Evolutionary conservation across 1,140 invertebrate species (phyloP).

Genomic region (Leptinotarsa texana): DNA sequence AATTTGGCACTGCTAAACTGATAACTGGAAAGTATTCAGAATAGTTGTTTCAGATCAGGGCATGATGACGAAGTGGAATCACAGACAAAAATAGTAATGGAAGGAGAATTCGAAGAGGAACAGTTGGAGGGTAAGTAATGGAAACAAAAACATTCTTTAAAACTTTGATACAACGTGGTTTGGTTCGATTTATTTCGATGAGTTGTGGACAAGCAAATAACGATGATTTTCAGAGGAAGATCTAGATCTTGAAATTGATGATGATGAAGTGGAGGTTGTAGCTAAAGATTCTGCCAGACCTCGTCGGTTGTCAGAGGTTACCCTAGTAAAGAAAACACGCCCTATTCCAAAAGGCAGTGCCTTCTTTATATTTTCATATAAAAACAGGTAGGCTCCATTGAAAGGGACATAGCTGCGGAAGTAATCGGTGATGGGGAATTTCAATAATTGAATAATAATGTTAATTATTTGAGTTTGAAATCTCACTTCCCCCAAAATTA

Average conservation of each 20-base stretch:
- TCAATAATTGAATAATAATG: too few relatives aligned
- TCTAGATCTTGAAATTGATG: slow-evolving; percentile 44
- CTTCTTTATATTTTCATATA: slow-evolving; percentile 95
- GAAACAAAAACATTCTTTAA: background rate
- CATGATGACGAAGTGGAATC: slow-evolving; percentile 74
- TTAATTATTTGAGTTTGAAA: too few relatives aligned
- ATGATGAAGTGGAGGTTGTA: slow-evolving; percentile 40
- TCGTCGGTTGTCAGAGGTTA: slow-evolving; percentile 87
- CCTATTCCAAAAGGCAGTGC: slow-evolving; percentile 92
- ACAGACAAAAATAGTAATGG: slow-evolving; percentile 68
- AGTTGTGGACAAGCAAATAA: slow-evolving; percentile 40
- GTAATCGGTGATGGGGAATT: slow-evolving; percentile 9
- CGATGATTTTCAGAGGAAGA: slow-evolving; percentile 57
- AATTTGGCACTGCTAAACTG: too few relatives aligned
- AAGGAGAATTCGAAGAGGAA: slow-evolving; percentile 63
- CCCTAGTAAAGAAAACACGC: slow-evolving; percentile 83
- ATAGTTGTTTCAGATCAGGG: slow-evolving; percentile 60
- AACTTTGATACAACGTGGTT: slow-evolving; percentile 29
- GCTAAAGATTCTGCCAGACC: slow-evolving; percentile 72
- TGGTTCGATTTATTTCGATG: slow-evolving; percentile 14
- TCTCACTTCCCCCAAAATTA: too few relatives aligned
- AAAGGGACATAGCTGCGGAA: slow-evolving; percentile 53
- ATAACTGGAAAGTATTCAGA: too few relatives aligned
- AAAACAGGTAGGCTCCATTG: slow-evolving; percentile 75
- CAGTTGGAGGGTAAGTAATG: slow-evolving; percentile 55